Percentiles rank a stretch among this genome's conserved stretches.
Evolutionary conservation across 1,140 invertebrate genomes (phyloP).

Genomic region (Orchesella cincta): DNA sequence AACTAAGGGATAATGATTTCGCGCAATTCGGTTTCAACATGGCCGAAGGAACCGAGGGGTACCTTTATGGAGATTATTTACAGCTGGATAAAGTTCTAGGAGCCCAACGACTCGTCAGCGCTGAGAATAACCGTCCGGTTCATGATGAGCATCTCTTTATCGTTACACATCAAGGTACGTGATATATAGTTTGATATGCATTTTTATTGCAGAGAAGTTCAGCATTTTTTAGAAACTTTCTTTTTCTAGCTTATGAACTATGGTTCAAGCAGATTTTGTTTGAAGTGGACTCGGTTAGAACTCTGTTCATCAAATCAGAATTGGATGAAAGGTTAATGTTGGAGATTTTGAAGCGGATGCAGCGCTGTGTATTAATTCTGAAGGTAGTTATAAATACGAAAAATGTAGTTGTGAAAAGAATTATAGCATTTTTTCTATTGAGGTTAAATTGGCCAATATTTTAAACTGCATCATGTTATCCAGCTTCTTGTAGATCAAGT

Average conservation of each 20-base stretch:
- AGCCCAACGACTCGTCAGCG: slow-evolving; percentile 81
- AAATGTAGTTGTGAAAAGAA: neutral
- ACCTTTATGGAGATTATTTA: slow-evolving; percentile 83
- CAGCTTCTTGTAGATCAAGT: slow-evolving; percentile 95
- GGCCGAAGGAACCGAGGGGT: slow-evolving; percentile 58
- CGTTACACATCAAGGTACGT: slow-evolving; percentile 90
- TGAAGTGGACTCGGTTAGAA: slow-evolving; percentile 89
- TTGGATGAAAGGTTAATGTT: slow-evolving; percentile 90
- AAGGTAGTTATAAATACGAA: slow-evolving; percentile 68
- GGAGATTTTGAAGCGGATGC: slow-evolving; percentile 87
- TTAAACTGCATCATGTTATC: slow-evolving; percentile 48
- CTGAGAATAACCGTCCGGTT: slow-evolving; percentile 68
- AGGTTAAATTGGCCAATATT: slow-evolving; percentile 1
- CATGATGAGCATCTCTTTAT: slow-evolving; percentile 99
- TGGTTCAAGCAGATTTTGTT: slow-evolving; percentile 99
- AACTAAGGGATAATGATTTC: slow-evolving; percentile 17
- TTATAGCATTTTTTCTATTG: neutral
- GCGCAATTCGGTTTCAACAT: slow-evolving; percentile 47
- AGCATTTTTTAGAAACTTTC: slow-evolving; percentile 32
- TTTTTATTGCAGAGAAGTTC: neutral
- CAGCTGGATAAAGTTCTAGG: slow-evolving; percentile 85
- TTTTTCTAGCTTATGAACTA: slow-evolving; percentile 84
- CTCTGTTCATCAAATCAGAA: slow-evolving; percentile 72
- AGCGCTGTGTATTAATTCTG: slow-evolving; percentile 88
- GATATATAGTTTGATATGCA: neutral